Evolutionary conservation across 1,140 invertebrate species (phyloP), one percentile per base, ranked within the genome.

Genomic region (Saccostrea glomerata): DNA sequence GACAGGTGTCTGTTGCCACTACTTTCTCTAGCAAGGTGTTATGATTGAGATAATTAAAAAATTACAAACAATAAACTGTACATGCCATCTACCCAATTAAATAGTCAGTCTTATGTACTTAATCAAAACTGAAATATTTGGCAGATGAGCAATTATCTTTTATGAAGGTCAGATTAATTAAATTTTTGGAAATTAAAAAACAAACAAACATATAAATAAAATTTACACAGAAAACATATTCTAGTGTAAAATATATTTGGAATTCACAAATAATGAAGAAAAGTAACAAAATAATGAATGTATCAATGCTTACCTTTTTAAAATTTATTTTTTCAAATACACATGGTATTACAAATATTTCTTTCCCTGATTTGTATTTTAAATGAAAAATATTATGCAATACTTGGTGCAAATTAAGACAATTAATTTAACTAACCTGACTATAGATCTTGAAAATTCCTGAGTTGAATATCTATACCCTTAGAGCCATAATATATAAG

Each of bases 81-180:
- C 15, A 25, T 77, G 70, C 25, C 70, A 77, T 25, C 70, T 77
- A 77, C 25, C 70, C 70, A 77, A 77, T 77, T 77, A 77, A 25
- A 77, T 15, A 77, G 70, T 77, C 70, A 77, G 30, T 36, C 70
- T 40, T 15, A 25, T 36, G 70, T 36, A 36, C 23, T 40, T 30
- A 77, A 30, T 63, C n/a, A 63, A 36, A 77, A 30, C 15, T 36
- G 70, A 77, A 36, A 77, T 77, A 77, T 77, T 77, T 77, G 70
- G 25, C 70, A 77, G 70, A 77, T 77, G 70, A 77, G 70, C 70
- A 77, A 77, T 77, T 77, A 36, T 30, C 70, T 77, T 36, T 7
- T 36, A 13, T n/a, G 5, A 66, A 66, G 20, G 60, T 17, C n/a
- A n/a, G n/a, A 66, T 66, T 2, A 23, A 20, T n/a, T 2, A 20